These are phyloP conservation scores for Escarpia spicata DNA, from an alignment of 2,888 invertebrate genomes.

Conservation along the genomic window DNA sequence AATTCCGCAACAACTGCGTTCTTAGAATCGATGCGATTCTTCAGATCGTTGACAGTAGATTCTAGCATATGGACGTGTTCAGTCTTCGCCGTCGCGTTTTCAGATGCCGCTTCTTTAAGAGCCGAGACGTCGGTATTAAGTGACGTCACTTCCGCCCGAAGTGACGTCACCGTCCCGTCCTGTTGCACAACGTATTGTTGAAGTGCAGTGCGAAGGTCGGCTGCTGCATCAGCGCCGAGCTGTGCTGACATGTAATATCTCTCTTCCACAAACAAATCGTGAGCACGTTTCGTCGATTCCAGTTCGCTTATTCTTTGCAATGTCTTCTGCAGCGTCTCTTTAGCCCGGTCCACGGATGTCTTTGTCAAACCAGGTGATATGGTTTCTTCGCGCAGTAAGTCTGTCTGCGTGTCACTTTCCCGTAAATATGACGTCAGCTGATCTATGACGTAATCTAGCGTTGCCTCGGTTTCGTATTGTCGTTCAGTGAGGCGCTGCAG, in stretches of 20 bases:
- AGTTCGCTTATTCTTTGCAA: background rate
- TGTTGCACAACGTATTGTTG: background rate
- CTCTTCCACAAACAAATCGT: background rate
- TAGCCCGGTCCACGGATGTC: background rate
- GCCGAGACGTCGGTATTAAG: background rate
- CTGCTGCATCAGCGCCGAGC: background rate
- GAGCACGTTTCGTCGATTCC: background rate
- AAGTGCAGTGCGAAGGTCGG: background rate
- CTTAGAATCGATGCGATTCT: background rate
- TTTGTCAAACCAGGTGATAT: no score
- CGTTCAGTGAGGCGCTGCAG: no score
- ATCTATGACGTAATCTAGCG: no score
- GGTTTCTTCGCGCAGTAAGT: no score
- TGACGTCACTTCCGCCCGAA: background rate
- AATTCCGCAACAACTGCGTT: background rate
- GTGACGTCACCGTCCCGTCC: background rate
- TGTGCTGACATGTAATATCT: background rate
- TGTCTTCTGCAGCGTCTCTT: background rate
- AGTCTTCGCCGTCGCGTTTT: background rate
- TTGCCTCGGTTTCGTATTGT: no score
- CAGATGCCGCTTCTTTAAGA: background rate
- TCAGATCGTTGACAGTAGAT: background rate
- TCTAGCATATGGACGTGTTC: background rate
- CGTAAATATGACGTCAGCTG: no score
- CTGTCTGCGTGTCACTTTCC: no score